phyloP scores from a whole-genome alignment of 2,797 vertebrate genomes.

The Trichosurus vulpecula region DNA sequence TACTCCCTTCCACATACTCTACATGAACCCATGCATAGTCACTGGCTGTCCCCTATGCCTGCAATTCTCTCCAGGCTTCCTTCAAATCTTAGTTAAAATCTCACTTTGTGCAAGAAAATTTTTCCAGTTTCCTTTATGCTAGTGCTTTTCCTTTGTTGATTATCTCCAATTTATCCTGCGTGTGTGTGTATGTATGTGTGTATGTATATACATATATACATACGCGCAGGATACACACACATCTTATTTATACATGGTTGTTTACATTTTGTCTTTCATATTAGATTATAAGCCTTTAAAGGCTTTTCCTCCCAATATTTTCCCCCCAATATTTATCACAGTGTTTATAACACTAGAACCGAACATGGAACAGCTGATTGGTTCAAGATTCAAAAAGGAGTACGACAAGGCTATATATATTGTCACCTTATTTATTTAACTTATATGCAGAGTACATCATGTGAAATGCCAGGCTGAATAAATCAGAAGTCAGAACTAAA shows the following conservation, averaged over 20 bases:
- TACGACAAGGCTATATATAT: not conserved
- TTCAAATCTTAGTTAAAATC: not conserved
- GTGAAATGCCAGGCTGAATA: not conserved
- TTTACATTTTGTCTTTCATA: not conserved
- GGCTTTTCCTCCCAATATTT: not conserved
- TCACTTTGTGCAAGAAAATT: not conserved
- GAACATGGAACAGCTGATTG: not conserved
- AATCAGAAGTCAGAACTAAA: not conserved
- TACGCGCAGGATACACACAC: not conserved
- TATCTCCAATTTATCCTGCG: not conserved
- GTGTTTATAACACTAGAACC: not conserved
- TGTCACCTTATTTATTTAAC: not conserved
- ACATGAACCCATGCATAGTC: not conserved
- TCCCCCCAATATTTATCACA: not conserved
- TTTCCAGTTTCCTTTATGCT: not conserved
- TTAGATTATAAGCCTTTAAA: not conserved
- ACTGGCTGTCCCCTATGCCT: not conserved
- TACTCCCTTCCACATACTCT: not conserved
- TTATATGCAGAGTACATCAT: not conserved
- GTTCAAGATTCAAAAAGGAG: not conserved
- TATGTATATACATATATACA: too few species aligned
- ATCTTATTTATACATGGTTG: not conserved
- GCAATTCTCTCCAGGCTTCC: not conserved
- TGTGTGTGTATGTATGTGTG: not conserved
- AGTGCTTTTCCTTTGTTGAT: not conserved